A percentile compares a stretch with the other conserved stretches of the same genome.
Conservation (phyloP, 2,113 vertebrate genomes). For the Pleuronectes platessa region DNA sequence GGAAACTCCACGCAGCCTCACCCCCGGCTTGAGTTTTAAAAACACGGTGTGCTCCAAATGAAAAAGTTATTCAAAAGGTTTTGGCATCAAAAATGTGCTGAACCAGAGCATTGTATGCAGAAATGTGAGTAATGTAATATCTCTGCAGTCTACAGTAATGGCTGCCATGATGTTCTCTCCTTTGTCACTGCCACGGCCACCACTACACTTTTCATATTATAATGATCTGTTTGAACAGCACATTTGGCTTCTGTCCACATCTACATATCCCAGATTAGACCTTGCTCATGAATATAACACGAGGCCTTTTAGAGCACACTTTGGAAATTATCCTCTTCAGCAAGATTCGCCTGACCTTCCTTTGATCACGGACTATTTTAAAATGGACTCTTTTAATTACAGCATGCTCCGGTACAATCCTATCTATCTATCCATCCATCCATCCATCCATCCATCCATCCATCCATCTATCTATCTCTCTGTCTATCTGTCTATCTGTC, state of each 20-base stretch:
- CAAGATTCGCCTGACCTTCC: slow-evolving; percentile 9
- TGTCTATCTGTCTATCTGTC: too few relatives aligned
- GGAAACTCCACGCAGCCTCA: too few relatives aligned
- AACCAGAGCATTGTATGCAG: not conserved
- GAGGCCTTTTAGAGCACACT: slow-evolving; percentile 14
- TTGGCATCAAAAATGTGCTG: not conserved
- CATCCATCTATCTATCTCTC: not conserved
- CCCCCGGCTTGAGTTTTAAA: too few relatives aligned
- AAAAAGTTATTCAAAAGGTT: too few relatives aligned
- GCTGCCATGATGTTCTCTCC: not conserved
- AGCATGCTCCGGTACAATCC: not conserved
- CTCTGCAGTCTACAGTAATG: not conserved
- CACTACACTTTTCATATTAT: slow-evolving; percentile 11
- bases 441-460: not conserved
- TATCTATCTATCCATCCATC: not conserved
- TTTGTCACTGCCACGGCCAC: not conserved
- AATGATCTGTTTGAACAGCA: slow-evolving; percentile 22
- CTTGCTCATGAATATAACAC: slow-evolving; percentile 42
- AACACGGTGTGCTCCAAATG: too few relatives aligned
- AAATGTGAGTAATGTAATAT: slow-evolving; percentile 1
- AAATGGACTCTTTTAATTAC: slow-evolving; percentile 1
- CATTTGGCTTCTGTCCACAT: slow-evolving; percentile 51
- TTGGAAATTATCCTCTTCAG: slow-evolving; percentile 41
- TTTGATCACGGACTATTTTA: slow-evolving; percentile 40
- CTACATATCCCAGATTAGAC: slow-evolving; percentile 51